Evolutionary conservation across 2,797 vertebrate species (phyloP), one percentile per base, ranked within the genome.

Genomic region (Gymnoscopelus microlampas): DNA sequence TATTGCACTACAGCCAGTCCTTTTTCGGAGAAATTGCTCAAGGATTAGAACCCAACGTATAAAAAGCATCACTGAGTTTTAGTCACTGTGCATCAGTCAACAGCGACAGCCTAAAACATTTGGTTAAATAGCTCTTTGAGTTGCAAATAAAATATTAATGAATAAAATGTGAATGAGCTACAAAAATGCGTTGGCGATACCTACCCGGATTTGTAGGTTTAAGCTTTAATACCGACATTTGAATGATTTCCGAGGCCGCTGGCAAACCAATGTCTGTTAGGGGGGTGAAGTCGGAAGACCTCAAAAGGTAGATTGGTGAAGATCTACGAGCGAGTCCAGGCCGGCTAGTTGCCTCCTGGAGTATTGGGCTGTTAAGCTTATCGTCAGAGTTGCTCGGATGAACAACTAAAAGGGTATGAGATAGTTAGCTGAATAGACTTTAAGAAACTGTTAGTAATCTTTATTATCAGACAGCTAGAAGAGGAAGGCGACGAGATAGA

Each of bases 121-220:
- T 83, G 82, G 88, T 87, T 91, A 88, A 88, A 90, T 79, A 80
- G 74, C n/a, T 68, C 80, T 88, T 89, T 83, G 83, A 85, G 89
- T 85, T 70, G 63, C 61, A 78, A 63, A 91, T 90, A 66, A 87
- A 93, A 91, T 91, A 92, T 93, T 88, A 82, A 92, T 90, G 88
- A 91, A 72, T 85, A 70, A 65, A 78, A 92, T 91, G 87, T 89
- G 85, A 92, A 90, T 90, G 91, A 90, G 85, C 87, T 85, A 78
- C 76, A 88, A 84, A 44, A 83, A 88, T 66, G 82, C 82, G 39
- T 44, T 9, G 39, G 39, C 39, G 9, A 85, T 74, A 81, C 77
- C 87, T 71, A 62, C 61, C 61, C 74, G 67, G 87, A 90, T 90
- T 84, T 87, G 66, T 77, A 78, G 78, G 83, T 82, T 39, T 44